Evolutionary conservation across 2,888 invertebrate genomes (phyloP).

Genomic region (Drosophila birchii): DNA sequence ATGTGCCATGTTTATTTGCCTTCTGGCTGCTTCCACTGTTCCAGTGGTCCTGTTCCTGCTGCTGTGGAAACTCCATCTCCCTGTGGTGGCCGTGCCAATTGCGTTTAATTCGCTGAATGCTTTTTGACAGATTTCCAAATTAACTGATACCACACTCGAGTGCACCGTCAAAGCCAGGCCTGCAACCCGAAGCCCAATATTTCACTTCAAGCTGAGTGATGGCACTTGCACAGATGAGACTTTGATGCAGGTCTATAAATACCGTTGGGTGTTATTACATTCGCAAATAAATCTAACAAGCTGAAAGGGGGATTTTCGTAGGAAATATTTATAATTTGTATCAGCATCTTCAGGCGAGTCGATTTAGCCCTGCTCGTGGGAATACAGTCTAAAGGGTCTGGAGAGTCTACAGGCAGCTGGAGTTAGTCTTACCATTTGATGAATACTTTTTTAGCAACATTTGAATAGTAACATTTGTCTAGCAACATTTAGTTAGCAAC

Average conservation of each 20-base stretch:
- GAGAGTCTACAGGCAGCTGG: not conserved
- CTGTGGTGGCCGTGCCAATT: constrained; percentile 64
- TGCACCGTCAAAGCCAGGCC: constrained; percentile 53
- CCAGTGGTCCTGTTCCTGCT: not conserved
- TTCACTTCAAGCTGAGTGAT: constrained; percentile 11
- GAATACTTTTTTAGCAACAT: too few species aligned
- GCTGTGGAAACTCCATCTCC: constrained; percentile 10
- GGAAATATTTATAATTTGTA: not conserved
- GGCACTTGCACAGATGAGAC: not conserved
- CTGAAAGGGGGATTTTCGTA: not conserved
- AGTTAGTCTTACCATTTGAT: not conserved
- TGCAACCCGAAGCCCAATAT: constrained; percentile 5
- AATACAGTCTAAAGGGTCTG: not conserved
- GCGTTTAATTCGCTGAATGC: constrained; percentile 80
- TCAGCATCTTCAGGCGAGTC: not conserved
- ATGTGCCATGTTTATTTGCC: constrained; percentile 78
- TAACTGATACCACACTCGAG: constrained; percentile 74
- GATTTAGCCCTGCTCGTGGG: not conserved
- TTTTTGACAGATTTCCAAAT: constrained; percentile 80
- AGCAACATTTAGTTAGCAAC: too few species aligned
- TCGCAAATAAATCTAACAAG: too few species aligned
- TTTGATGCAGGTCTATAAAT: constrained; percentile 1
- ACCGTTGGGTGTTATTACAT: not conserved
- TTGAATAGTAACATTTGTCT: not conserved
- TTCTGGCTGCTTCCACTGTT: constrained; percentile 32